Evolutionary conservation across 2,797 vertebrate genomes (phyloP), one percentile per base, ranked within the genome.

Genomic region (Clarias fuscus): DNA sequence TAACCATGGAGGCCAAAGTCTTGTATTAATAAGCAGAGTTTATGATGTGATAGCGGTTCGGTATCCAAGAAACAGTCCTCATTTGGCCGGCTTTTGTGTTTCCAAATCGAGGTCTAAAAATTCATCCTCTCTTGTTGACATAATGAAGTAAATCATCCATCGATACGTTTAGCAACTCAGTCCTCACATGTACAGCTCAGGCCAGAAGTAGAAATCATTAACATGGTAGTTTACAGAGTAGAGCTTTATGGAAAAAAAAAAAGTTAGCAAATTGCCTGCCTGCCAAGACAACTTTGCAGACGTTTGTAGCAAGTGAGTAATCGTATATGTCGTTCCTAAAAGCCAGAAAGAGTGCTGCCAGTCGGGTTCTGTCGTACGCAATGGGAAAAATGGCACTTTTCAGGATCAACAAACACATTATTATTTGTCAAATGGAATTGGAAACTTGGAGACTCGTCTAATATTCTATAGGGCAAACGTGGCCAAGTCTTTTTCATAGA

Each of bases 21-120:
- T 84, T 59, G 15, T 82, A 89, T 86, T 86, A 86, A 85, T 87
- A 48, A 89, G n/a, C 86, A 72, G 22, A 78, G 64, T 87, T 89
- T 85, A 87, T 64, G 84, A 88, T 68, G 84, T 76, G 89, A 84
- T 61, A 76, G 67, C 5, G 40, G 37, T 80, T 78, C 33, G 24
- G 70, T 84, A 82, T 84, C 84, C 86, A 85, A 72, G 59, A 83
- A 88, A 43, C 43, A 59, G 11, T 86, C 27, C 71, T 70, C 82
- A 22, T 86, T 75, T 88, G 82, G 77, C 87, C 76, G n/a, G 59
- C 37, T 13, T 17, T 56, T 40, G 48, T 40, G 11, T 68, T 82
- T 84, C 65, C 59, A 75, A 33, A 17, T 22, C 5, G 27, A 71
- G 64, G 56, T 4, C 18, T 22, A 64, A 80, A 80, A 80, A 80